Percentiles rank a stretch among this genome's conserved stretches.
phyloP scores from a whole-genome alignment of 2,888 invertebrate genomes.

The Azorinus chamasolen region DNA sequence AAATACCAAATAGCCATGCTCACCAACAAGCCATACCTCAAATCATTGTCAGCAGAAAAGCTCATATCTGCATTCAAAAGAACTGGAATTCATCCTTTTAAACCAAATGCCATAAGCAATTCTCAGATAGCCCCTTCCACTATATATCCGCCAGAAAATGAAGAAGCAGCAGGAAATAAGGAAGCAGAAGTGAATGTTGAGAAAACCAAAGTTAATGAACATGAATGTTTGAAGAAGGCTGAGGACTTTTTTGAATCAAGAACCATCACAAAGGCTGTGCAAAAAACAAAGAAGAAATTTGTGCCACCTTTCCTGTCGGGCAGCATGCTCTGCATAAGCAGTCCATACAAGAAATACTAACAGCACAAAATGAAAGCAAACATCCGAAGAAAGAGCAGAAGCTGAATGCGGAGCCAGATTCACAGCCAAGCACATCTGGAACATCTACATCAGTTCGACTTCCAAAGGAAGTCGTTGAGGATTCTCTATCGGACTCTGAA shows the following conservation, averaged over 20 bases:
- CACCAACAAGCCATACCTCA: constrained; percentile 42
- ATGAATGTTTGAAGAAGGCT: not conserved
- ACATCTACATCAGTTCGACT: not conserved
- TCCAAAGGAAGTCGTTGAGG: no score
- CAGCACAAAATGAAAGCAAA: not conserved
- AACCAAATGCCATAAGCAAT: not conserved
- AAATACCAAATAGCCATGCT: constrained; percentile 39
- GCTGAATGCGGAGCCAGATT: no score
- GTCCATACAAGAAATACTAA: constrained; percentile 13
- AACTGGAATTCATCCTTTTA: constrained; percentile 45
- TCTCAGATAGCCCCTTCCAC: constrained; percentile 28
- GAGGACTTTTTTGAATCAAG: constrained; percentile 3
- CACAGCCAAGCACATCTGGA: not conserved
- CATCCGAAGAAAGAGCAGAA: no score
- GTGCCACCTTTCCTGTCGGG: constrained; percentile 31
- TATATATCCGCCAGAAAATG: constrained; percentile 21
- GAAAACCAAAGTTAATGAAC: not conserved
- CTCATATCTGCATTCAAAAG: constrained; percentile 23
- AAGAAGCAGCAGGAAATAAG: not conserved
- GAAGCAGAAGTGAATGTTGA: not conserved
- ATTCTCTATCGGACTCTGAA: no score
- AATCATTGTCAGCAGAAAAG: constrained; percentile 31
- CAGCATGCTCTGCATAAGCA: constrained; percentile 27
- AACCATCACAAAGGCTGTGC: constrained; percentile 15
- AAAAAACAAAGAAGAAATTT: constrained; percentile 27